phyloP scores from a whole-genome alignment of 2,888 invertebrate species.

The Caenorhabditis sp. region DNA sequence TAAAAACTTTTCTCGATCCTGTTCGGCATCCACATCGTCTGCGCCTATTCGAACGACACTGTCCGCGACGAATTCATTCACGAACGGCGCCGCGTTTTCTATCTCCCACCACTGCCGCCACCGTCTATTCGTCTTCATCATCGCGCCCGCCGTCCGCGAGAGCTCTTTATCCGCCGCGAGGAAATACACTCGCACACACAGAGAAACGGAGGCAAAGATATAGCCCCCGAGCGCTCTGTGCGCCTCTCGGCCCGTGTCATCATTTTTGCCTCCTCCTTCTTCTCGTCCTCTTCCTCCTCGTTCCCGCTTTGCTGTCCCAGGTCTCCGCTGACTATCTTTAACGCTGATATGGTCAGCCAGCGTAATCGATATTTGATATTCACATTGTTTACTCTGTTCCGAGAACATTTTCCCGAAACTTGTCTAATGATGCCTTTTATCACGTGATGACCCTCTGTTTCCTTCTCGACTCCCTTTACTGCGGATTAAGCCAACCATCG shows the following conservation, averaged over 20 bases:
- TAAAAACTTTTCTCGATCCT: background rate
- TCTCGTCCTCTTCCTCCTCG: too few species aligned
- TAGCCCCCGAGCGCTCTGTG: slow-evolving; percentile 15
- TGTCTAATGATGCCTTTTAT: background rate
- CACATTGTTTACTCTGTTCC: too few species aligned
- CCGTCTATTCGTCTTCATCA: slow-evolving; percentile 13
- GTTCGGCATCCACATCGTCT: background rate
- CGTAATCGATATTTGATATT: slow-evolving; percentile 20
- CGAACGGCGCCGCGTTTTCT: slow-evolving; percentile 15
- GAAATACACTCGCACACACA: slow-evolving; percentile 27
- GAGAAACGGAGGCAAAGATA: slow-evolving; percentile 25
- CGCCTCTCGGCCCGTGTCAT: slow-evolving; percentile 38
- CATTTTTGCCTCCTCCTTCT: slow-evolving; percentile 29
- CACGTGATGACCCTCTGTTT: slow-evolving; percentile 4
- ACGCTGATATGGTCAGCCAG: slow-evolving; percentile 10
- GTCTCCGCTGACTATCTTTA: slow-evolving; percentile 9
- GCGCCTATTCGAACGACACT: background rate
- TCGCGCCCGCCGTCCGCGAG: slow-evolving; percentile 14
- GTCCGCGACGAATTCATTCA: slow-evolving; percentile 5
- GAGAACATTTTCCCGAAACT: background rate
- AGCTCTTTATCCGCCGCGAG: slow-evolving; percentile 47
- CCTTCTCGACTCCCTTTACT: too few species aligned
- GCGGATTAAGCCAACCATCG: background rate
- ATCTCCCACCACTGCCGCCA: background rate
- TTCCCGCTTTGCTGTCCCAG: slow-evolving; percentile 4